Evolutionary conservation across 1,140 invertebrate genomes (phyloP).

Genomic region (Drosophila hydei): DNA sequence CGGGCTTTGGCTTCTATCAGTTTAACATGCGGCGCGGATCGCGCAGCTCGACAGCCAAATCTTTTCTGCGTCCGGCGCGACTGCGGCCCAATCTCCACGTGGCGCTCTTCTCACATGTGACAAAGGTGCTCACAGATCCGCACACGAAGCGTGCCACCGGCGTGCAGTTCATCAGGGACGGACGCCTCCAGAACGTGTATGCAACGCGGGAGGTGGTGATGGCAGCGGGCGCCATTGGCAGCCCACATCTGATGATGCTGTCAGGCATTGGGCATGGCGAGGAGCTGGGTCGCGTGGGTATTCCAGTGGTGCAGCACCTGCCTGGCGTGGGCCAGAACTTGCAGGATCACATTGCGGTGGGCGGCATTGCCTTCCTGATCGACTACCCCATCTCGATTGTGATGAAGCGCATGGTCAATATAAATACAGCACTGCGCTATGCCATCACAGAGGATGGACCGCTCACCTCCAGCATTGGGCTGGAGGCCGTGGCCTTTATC

Average conservation of each 20-base stretch:
- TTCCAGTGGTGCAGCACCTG: constrained; percentile 88
- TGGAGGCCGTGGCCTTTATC: constrained; percentile 94
- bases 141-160: constrained; percentile 89
- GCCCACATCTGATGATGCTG: constrained; percentile 93
- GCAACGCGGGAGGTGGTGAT: constrained; percentile 92
- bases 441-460: constrained; percentile 92
- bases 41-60: constrained; percentile 91
- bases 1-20: constrained; percentile 92
- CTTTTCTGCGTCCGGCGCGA: constrained; percentile 90
- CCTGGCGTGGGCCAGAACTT: constrained; percentile 92
- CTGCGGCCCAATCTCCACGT: constrained; percentile 90
- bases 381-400: constrained; percentile 91
- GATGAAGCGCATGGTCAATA: constrained; percentile 90
- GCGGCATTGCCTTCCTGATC: constrained; percentile 91
- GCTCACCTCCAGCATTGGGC: constrained; percentile 91
- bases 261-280: constrained; percentile 91
- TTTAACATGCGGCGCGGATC: constrained; percentile 92
- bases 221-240: constrained; percentile 90
- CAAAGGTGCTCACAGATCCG: constrained; percentile 90
- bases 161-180: constrained; percentile 90
- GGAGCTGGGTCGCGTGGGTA: constrained; percentile 88
- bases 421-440: constrained; percentile 90
- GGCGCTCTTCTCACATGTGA: constrained; percentile 90
- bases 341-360: constrained; percentile 93
- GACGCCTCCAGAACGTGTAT: constrained; percentile 87